phyloP scores from a whole-genome alignment of 30 jellyfish, hydroid and myxozoan genomes.

The Chrysaora quinquecirrha region DNA sequence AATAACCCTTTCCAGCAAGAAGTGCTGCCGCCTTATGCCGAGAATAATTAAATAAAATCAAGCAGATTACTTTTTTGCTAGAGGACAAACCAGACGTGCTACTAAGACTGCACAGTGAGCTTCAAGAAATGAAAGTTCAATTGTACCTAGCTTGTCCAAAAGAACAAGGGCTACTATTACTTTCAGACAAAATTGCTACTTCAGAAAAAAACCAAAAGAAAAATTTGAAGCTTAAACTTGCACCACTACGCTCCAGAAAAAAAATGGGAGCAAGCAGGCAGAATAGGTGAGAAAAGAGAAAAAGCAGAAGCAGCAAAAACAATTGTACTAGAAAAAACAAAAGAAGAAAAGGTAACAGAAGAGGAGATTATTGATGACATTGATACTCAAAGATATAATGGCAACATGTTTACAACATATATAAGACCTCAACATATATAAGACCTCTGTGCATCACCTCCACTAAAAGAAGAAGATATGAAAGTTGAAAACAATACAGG shows the following conservation, averaged over 20 bases:
- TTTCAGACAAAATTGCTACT: background rate
- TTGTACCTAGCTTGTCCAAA: constrained; percentile 11
- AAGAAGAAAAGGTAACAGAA: background rate
- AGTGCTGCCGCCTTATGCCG: constrained; percentile 27
- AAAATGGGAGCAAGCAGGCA: background rate
- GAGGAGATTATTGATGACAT: constrained; percentile 21
- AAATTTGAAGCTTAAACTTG: background rate
- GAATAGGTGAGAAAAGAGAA: constrained; percentile 15
- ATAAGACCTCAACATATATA: background rate
- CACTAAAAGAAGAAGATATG: background rate
- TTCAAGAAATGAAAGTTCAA: background rate
- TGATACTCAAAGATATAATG: constrained; percentile 2
- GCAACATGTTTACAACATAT: constrained; percentile 11
- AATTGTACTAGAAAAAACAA: background rate
- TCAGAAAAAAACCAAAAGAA: background rate
- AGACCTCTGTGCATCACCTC: background rate
- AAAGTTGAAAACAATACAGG: background rate
- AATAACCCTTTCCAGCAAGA: constrained; percentile 1
- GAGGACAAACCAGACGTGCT: constrained; percentile 8
- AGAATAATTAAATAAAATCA: constrained; percentile 8
- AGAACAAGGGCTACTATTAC: constrained; percentile 12
- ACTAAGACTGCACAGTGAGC: background rate
- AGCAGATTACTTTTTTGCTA: constrained; percentile 21
- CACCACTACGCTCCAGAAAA: background rate
- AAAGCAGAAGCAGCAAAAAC: constrained; percentile 18